Conservation (phyloP, 2,113 vertebrate genomes). For the Ciconia boyciana region DNA sequence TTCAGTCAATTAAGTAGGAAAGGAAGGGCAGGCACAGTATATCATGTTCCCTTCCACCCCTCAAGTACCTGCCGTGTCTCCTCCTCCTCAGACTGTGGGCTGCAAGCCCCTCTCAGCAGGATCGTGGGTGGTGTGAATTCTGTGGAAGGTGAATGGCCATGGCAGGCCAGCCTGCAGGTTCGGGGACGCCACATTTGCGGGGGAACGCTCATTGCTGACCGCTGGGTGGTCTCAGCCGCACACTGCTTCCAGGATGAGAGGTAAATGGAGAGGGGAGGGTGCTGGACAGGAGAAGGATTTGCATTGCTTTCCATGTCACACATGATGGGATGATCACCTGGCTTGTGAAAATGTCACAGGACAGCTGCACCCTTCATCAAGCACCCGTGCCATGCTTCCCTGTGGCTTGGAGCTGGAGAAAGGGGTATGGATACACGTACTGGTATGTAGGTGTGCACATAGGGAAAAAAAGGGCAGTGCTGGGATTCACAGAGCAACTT, state of each 20-base stretch:
- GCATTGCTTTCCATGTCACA: neutral
- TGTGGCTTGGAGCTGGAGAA: neutral
- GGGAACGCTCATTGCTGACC: constrained; percentile 83
- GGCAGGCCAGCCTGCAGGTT: constrained; percentile 92
- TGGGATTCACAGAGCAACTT: neutral
- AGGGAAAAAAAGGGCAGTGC: neutral
- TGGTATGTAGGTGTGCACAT: neutral
- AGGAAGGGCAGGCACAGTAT: neutral
- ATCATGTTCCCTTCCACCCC: neutral
- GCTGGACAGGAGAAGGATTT: neutral
- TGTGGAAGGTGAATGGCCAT: constrained; percentile 90
- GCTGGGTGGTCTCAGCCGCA: constrained; percentile 91
- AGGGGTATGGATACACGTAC: neutral
- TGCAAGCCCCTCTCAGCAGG: constrained; percentile 79
- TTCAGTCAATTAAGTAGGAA: neutral
- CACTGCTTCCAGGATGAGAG: constrained; percentile 93
- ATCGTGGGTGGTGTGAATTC: constrained; percentile 84
- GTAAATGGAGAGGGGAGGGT: constrained; percentile 49
- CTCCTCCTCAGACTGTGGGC: constrained; percentile 81
- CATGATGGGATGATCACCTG: neutral
- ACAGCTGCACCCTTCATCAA: neutral
- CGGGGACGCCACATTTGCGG: constrained; percentile 86
- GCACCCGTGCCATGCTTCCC: neutral
- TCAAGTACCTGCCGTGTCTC: neutral
- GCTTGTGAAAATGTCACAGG: neutral